Percentiles rank a stretch among this genome's conserved stretches.
These are phyloP conservation scores for Xiphophorus birchmanni DNA, from an alignment of 2,797 vertebrate genomes.

Conservation along the genomic window DNA sequence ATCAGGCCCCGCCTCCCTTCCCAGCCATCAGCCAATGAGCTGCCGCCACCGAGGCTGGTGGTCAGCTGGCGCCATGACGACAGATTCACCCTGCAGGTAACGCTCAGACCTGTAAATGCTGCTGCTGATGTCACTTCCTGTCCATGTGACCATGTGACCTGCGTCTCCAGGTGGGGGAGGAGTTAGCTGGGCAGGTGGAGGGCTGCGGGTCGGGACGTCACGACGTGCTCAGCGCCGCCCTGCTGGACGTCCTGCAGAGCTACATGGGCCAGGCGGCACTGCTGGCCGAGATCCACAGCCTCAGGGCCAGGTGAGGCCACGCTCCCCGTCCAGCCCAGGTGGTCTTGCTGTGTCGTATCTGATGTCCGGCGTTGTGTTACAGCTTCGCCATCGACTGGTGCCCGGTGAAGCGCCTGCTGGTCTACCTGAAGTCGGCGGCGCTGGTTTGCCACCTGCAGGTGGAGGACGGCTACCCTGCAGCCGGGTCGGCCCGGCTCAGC, in stretches of 20 bases:
- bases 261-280: constrained; percentile 76
- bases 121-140: constrained; percentile 9
- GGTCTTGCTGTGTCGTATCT: too few relatives aligned
- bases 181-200: constrained; percentile 51
- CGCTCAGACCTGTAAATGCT: neutral
- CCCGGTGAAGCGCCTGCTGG: constrained; percentile 69
- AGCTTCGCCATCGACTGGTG: constrained; percentile 84
- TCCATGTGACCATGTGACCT: neutral
- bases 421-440: constrained; percentile 76
- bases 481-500: constrained; percentile 62
- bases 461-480: constrained; percentile 75
- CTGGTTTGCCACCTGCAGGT: constrained; percentile 75
- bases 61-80: constrained; percentile 63
- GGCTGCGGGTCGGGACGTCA: constrained; percentile 43
- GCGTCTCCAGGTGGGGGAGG: constrained; percentile 55
- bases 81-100: constrained; percentile 75
- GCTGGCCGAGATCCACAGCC: constrained; percentile 78
- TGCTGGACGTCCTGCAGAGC: constrained; percentile 70
- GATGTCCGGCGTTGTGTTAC: neutral
- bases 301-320: constrained; percentile 74
- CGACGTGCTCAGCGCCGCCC: constrained; percentile 61
- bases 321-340: too few relatives aligned
- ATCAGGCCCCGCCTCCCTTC: constrained; percentile 57
- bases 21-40: constrained; percentile 24
- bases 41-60: constrained; percentile 67